Percentiles rank a stretch among this genome's conserved stretches.
These are phyloP conservation scores for Romanogobio albipinnatus DNA, from an alignment of 2,113 vertebrate genomes.

Conservation along the genomic window DNA sequence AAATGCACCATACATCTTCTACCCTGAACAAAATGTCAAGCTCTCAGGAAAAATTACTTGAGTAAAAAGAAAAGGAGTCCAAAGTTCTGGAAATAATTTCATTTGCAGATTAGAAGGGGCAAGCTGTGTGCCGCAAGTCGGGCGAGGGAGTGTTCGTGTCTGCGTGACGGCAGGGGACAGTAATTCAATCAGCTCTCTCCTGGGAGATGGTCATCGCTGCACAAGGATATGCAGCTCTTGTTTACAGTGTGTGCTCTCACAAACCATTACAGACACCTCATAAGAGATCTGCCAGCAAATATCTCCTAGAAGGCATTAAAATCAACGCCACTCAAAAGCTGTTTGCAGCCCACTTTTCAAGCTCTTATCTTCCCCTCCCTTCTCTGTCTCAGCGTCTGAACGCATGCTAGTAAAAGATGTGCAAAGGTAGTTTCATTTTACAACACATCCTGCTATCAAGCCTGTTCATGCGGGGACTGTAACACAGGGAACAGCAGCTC, in stretches of 20 bases:
- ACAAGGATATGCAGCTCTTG: constrained; percentile 28
- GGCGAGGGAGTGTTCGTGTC: constrained; percentile 1
- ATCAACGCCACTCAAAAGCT: constrained; percentile 24
- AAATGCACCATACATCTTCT: background rate
- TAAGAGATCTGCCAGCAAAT: constrained; percentile 39
- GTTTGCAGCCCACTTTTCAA: background rate
- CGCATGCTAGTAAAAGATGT: background rate
- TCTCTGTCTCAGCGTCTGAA: background rate
- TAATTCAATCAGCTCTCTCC: constrained; percentile 47
- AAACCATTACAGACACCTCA: constrained; percentile 46
- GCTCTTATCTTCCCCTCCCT: background rate
- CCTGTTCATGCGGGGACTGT: background rate
- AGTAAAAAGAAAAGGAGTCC: background rate
- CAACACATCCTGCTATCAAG: background rate
- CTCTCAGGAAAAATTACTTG: background rate
- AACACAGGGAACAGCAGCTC: background rate
- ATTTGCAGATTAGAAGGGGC: constrained; percentile 52
- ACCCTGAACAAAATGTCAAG: background rate
- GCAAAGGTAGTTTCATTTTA: background rate
- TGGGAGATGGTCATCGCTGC: constrained; percentile 20
- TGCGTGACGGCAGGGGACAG: constrained; percentile 19
- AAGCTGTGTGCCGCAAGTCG: constrained; percentile 25
- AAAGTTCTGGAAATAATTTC: constrained; percentile 46
- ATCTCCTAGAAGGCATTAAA: constrained; percentile 27
- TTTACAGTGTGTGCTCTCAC: constrained; percentile 29